Percentiles rank a stretch among this genome's conserved stretches.
phyloP scores from a whole-genome alignment of 2,797 vertebrate species.

The Sebastes hopkinsi region DNA sequence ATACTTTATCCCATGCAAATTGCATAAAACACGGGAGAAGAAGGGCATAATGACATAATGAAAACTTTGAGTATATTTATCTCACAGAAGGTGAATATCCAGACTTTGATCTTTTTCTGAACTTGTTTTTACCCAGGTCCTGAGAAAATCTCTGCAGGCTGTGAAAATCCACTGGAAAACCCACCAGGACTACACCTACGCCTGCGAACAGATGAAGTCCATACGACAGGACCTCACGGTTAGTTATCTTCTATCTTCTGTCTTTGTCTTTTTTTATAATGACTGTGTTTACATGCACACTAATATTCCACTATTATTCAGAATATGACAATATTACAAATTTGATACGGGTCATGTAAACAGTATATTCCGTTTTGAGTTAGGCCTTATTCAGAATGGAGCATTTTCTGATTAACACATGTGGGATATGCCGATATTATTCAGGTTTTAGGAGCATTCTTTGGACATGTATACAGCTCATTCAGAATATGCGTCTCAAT shows the following conservation, averaged over 20 bases:
- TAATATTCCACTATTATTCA: no score
- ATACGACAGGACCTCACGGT: slow-evolving; percentile 95
- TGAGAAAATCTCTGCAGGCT: slow-evolving; percentile 86
- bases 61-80: neutral
- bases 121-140: slow-evolving; percentile 77
- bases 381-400: no score
- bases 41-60: neutral
- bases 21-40: neutral
- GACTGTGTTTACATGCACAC: no score
- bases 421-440: no score
- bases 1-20: neutral
- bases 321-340: no score
- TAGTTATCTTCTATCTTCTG: slow-evolving; percentile 18
- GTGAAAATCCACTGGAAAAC: slow-evolving; percentile 92
- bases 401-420: no score
- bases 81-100: neutral
- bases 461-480: no score
- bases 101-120: neutral
- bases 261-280: neutral
- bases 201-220: slow-evolving; percentile 96
- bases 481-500: no score
- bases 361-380: no score
- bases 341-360: no score
- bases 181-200: slow-evolving; percentile 91
- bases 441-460: no score